Conservation (phyloP, 2,113 vertebrate genomes). For the Toxotes jaculatrix region DNA sequence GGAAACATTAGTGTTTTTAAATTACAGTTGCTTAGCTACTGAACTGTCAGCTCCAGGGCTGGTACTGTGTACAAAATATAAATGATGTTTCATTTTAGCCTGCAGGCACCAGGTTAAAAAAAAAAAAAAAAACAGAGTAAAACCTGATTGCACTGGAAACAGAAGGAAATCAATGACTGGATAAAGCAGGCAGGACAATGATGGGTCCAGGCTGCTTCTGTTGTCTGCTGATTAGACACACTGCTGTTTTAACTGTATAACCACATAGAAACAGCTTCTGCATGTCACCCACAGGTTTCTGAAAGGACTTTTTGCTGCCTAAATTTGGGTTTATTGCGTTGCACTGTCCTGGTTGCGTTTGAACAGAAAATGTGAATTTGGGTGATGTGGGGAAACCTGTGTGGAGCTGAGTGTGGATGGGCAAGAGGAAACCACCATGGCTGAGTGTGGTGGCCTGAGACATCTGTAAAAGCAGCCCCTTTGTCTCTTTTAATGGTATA, state of each 20-base stretch:
- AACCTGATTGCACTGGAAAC: no score
- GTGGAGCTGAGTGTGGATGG: background rate
- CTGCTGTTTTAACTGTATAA: background rate
- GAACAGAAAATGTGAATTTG: background rate
- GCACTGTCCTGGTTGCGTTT: background rate
- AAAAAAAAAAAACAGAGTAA: background rate
- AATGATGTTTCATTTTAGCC: no score
- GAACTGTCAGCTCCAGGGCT: background rate
- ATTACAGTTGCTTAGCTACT: background rate
- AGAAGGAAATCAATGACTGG: background rate
- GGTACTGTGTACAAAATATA: background rate
- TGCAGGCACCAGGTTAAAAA: background rate
- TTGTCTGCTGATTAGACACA: background rate
- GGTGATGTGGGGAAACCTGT: background rate
- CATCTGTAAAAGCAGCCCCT: background rate
- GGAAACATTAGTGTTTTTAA: no score
- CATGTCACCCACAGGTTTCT: background rate
- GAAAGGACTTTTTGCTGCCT: background rate
- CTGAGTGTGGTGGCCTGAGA: background rate
- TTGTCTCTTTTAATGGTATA: no score
- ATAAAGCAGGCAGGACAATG: background rate
- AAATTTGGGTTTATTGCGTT: background rate
- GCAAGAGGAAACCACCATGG: background rate
- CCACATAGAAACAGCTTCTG: background rate
- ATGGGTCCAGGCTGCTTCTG: slow-evolving; percentile 9